Evolutionary conservation across 2,888 invertebrate genomes (phyloP).

Genomic region (Stomorhina lunata): DNA sequence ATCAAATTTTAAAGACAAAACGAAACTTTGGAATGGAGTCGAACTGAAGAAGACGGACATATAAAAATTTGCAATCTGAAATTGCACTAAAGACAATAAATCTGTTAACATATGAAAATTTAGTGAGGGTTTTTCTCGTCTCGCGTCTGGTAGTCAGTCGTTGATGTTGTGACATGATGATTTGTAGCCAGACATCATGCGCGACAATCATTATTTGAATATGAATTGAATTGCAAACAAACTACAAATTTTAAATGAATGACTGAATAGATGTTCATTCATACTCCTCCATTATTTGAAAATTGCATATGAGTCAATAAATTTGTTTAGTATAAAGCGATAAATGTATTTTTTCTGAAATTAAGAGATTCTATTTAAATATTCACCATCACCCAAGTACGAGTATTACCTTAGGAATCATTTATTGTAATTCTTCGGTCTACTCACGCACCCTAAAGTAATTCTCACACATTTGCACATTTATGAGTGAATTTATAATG

Average conservation of each 20-base stretch:
- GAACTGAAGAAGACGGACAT: not conserved
- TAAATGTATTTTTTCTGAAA: constrained; percentile 58
- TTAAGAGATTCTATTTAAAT: constrained; percentile 60
- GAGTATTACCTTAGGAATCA: constrained; percentile 29
- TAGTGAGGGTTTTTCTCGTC: constrained; percentile 26
- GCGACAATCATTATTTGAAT: constrained; percentile 66
- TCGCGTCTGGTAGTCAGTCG: not conserved
- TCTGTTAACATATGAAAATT: constrained; percentile 60
- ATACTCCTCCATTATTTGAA: not conserved
- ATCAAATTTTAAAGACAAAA: constrained; percentile 33
- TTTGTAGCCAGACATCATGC: constrained; percentile 66
- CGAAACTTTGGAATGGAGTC: not conserved
- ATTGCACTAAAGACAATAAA: constrained; percentile 58
- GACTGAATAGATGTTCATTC: constrained; percentile 25
- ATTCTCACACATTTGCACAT: constrained; percentile 9
- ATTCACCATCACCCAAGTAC: not conserved
- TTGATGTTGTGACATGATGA: constrained; percentile 55
- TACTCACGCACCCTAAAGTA: constrained; percentile 26
- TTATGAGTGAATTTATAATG: constrained; percentile 25
- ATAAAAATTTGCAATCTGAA: constrained; percentile 45
- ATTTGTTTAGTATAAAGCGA: constrained; percentile 30
- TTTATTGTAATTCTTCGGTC: not conserved
- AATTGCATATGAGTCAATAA: not conserved
- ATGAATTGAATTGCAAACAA: constrained; percentile 60
- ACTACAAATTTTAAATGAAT: not conserved